Evolutionary conservation across 2,888 invertebrate genomes (phyloP).

Genomic region (Melanchra persicariae): DNA sequence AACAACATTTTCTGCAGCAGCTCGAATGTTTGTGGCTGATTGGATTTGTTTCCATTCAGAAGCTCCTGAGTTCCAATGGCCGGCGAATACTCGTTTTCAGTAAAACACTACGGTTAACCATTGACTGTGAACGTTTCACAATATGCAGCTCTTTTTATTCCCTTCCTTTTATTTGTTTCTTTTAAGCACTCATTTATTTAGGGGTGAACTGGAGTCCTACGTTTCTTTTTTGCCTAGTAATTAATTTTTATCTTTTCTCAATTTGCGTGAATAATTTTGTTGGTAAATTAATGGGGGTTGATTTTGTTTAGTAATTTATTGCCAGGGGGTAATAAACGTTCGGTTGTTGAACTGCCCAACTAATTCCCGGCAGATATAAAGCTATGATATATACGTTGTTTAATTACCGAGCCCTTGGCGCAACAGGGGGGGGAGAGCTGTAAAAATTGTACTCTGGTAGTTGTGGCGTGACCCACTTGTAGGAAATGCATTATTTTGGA

Average conservation of each 20-base stretch:
- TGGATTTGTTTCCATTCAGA: constrained; percentile 82
- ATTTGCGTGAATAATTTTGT: constrained; percentile 52
- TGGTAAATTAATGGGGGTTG: constrained; percentile 51
- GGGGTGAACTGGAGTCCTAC: constrained; percentile 63
- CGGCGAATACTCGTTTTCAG: constrained; percentile 74
- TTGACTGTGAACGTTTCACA: constrained; percentile 77
- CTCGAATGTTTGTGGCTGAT: constrained; percentile 80
- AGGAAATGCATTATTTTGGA: background rate
- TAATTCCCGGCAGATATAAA: constrained; percentile 48
- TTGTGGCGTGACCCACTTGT: constrained; percentile 21
- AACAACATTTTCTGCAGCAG: constrained; percentile 70
- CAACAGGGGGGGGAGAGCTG: constrained; percentile 15
- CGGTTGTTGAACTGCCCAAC: constrained; percentile 50
- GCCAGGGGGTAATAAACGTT: constrained; percentile 46
- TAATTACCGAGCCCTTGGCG: constrained; percentile 44
- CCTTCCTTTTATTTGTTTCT: constrained; percentile 78
- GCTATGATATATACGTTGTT: constrained; percentile 54
- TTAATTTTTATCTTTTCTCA: constrained; percentile 72
- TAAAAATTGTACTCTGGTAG: constrained; percentile 32
- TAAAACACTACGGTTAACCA: constrained; percentile 77
- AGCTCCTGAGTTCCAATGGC: constrained; percentile 69
- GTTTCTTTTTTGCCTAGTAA: constrained; percentile 70
- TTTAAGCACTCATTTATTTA: constrained; percentile 78
- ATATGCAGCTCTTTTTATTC: constrained; percentile 78
- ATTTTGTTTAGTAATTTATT: constrained; percentile 59